Evolutionary conservation across 2,888 invertebrate genomes (phyloP).

Genomic region (Alviniconcha strummeri): DNA sequence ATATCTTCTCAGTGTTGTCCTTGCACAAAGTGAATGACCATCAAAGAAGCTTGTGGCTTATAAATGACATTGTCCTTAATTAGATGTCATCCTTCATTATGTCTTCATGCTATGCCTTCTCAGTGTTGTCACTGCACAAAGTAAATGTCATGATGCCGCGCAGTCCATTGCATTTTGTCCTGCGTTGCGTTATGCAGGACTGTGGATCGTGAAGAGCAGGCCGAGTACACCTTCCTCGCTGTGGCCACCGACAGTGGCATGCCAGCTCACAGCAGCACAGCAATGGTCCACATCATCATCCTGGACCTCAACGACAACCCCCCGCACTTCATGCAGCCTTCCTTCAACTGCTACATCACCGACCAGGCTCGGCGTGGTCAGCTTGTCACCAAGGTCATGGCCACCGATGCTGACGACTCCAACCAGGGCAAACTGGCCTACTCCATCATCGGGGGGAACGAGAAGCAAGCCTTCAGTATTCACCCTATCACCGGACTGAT

Average conservation of each 20-base stretch:
- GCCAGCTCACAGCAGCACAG: conserved; percentile 87
- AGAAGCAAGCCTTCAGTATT: conserved; percentile 73
- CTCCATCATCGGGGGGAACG: conserved; percentile 88
- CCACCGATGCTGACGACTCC: conserved; percentile 89
- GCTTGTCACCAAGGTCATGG: conserved; percentile 86
- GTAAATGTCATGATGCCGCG: too few relatives aligned
- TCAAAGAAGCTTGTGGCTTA: too few relatives aligned
- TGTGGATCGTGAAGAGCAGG: conserved; percentile 69
- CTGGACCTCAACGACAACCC: conserved; percentile 93
- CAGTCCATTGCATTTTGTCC: neutral
- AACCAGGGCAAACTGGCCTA: conserved; percentile 86
- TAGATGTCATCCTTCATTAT: too few relatives aligned
- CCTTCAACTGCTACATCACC: conserved; percentile 86
- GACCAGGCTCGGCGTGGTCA: conserved; percentile 89
- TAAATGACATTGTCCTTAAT: too few relatives aligned
- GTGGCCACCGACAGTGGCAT: conserved; percentile 88
- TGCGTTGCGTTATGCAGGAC: conserved; percentile 37
- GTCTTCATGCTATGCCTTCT: too few relatives aligned
- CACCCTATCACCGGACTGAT: conserved; percentile 77
- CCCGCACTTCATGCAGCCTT: conserved; percentile 76
- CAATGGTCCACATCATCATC: conserved; percentile 89
- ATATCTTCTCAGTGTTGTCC: too few relatives aligned
- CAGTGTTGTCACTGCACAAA: too few relatives aligned
- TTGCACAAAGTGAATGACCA: too few relatives aligned
- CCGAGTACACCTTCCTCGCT: conserved; percentile 85